phyloP scores from a whole-genome alignment of 2,888 invertebrate genomes.

The Dysmachus trigonus region DNA sequence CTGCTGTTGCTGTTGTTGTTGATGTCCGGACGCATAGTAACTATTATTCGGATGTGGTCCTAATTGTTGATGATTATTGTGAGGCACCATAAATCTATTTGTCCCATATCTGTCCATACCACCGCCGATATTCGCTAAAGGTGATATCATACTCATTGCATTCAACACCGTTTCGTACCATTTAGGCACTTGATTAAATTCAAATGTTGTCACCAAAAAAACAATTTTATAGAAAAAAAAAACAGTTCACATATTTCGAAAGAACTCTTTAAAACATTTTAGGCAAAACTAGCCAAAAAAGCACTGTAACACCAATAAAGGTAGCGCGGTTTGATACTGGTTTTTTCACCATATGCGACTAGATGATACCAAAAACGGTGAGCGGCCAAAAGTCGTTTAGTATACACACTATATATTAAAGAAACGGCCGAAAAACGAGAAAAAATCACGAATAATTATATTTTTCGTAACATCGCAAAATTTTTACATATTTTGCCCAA shows the following conservation, averaged over 20 bases:
- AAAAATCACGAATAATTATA: not conserved
- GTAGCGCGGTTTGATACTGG: not conserved
- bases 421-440: not conserved
- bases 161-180: not conserved
- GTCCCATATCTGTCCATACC: constrained; percentile 42
- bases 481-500: not conserved
- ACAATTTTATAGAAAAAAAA: not conserved
- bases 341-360: not conserved
- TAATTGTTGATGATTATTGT: constrained; percentile 37
- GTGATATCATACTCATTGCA: constrained; percentile 22
- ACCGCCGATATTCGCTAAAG: constrained; percentile 28
- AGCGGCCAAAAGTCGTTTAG: not conserved
- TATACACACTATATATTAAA: not conserved
- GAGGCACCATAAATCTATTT: constrained; percentile 40
- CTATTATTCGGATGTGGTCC: constrained; percentile 24
- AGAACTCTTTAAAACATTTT: not conserved
- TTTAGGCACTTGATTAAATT: not conserved
- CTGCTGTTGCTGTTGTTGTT: constrained; percentile 45
- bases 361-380: not conserved
- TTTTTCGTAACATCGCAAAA: not conserved
- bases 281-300: not conserved
- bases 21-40: constrained; percentile 19
- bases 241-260: not conserved
- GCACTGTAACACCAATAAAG: not conserved
- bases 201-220: not conserved